These are phyloP conservation scores for Crotalus horridus DNA, from an alignment of 2,113 vertebrate species.

Conservation along the genomic window DNA sequence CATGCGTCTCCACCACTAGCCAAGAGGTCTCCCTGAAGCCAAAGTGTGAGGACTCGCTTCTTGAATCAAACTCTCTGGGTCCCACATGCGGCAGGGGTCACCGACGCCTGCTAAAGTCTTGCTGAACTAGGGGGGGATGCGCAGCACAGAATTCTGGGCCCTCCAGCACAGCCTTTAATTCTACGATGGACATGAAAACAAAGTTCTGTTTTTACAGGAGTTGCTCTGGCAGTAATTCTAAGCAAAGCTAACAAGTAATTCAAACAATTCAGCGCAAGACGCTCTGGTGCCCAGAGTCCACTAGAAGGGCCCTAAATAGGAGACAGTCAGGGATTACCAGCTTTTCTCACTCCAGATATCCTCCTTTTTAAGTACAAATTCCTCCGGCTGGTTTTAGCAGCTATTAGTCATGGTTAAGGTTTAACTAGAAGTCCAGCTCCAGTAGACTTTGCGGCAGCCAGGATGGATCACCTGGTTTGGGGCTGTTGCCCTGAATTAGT, in stretches of 20 bases:
- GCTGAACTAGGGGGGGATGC: neutral
- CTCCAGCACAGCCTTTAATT: slow-evolving; percentile 9
- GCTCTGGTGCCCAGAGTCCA: neutral
- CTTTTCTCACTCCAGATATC: neutral
- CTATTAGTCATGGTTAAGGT: neutral
- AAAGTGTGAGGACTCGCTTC: no score
- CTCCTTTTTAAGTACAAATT: neutral
- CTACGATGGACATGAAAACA: neutral
- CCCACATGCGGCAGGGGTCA: neutral
- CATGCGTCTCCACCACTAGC: neutral
- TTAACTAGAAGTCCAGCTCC: neutral
- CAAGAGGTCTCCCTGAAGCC: neutral
- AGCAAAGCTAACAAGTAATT: neutral
- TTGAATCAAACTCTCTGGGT: neutral
- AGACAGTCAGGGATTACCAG: neutral
- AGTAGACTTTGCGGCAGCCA: neutral
- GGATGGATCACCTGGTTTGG: neutral
- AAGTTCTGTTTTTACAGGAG: neutral
- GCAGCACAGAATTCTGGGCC: neutral
- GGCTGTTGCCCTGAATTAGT: neutral
- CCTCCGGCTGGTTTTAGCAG: neutral
- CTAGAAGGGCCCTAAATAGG: neutral
- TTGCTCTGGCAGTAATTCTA: neutral
- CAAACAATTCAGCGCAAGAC: neutral
- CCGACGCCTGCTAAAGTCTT: neutral